phyloP scores from a whole-genome alignment of 2,888 invertebrate genomes.

The Hofmannophila pseudospretella region DNA sequence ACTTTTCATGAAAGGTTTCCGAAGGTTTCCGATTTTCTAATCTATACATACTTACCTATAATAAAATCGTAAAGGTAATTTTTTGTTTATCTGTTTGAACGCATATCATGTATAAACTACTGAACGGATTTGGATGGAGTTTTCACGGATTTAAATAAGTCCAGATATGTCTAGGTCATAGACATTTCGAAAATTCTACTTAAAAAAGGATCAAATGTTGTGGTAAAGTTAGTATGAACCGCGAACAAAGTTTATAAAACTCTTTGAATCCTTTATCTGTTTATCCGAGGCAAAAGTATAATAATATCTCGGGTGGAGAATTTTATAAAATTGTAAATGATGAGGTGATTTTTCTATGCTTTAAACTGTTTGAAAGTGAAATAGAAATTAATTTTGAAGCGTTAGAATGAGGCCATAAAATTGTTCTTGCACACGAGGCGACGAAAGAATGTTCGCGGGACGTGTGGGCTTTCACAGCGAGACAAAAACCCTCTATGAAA shows the following conservation, averaged over 20 bases:
- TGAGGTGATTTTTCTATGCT: conserved; percentile 16
- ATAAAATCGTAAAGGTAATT: no score
- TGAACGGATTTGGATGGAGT: no score
- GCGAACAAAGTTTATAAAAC: conserved; percentile 17
- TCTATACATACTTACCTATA: no score
- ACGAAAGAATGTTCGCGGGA: conserved; percentile 29
- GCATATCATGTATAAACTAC: no score
- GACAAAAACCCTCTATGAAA: conserved; percentile 21
- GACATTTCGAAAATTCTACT: no score
- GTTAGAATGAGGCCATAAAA: conserved; percentile 30
- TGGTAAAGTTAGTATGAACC: no score
- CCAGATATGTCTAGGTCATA: no score
- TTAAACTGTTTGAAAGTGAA: conserved; percentile 15
- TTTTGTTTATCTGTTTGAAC: no score
- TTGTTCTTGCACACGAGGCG: conserved; percentile 20
- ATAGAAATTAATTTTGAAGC: conserved; percentile 24
- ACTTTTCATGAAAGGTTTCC: conserved; percentile 23
- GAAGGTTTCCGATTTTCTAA: conserved; percentile 21
- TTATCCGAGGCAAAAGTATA: conserved; percentile 12
- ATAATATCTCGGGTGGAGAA: conserved; percentile 13
- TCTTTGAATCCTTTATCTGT: conserved; percentile 10
- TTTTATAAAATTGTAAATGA: conserved; percentile 12
- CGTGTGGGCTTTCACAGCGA: conserved; percentile 24
- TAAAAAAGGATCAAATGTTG: no score
- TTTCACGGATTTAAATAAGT: no score